Percentiles rank a stretch among this genome's conserved stretches.
Evolutionary conservation across 1,140 invertebrate genomes (phyloP).

Genomic region (Lycorma delicatula): DNA sequence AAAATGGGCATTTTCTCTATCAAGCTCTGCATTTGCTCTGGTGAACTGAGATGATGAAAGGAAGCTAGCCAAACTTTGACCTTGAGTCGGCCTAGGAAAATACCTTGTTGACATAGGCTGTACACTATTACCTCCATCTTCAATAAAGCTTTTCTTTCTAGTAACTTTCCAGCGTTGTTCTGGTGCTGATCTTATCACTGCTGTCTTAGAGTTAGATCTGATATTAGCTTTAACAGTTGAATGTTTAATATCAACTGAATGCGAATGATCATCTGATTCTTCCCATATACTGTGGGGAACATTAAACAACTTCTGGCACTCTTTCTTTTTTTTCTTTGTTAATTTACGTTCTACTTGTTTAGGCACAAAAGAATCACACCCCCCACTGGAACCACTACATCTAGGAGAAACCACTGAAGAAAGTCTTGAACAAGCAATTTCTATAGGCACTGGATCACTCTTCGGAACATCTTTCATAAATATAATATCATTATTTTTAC

Average conservation of each 20-base stretch:
- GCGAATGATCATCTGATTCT: conserved; percentile 12
- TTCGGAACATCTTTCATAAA: conserved; percentile 14
- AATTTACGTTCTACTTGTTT: background rate
- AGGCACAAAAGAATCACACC: background rate
- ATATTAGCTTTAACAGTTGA: no score
- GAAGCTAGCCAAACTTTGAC: conserved; percentile 66
- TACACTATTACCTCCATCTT: conserved; percentile 48
- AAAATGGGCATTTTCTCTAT: conserved; percentile 82
- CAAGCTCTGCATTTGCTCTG: conserved; percentile 63
- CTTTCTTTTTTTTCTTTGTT: background rate
- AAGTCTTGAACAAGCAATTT: background rate
- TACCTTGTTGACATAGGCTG: conserved; percentile 48
- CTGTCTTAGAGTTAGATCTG: background rate
- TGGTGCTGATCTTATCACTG: background rate
- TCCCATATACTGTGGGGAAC: conserved; percentile 13
- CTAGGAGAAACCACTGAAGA: background rate
- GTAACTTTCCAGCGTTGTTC: background rate
- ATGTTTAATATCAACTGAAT: no score
- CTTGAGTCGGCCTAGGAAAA: conserved; percentile 55
- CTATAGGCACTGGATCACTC: conserved; percentile 9
- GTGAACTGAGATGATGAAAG: conserved; percentile 62
- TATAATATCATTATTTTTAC: conserved; percentile 11
- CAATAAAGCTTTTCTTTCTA: conserved; percentile 51
- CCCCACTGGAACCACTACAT: background rate
- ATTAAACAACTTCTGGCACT: background rate